Conservation (phyloP, 2,113 vertebrate genomes). For the Malurus elegans region DNA sequence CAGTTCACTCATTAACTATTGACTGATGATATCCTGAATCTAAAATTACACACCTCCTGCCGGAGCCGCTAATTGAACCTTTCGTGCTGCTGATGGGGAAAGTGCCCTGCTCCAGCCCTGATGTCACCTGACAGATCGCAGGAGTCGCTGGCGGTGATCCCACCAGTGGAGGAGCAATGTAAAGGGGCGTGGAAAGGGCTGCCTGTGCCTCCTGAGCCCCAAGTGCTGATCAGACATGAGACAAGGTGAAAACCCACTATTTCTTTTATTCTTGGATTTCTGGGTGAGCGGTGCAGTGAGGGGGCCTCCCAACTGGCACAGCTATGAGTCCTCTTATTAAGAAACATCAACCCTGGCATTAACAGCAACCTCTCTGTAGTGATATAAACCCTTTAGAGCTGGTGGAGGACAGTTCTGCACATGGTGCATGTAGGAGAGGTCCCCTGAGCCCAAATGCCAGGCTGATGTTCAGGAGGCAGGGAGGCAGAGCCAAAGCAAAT, state of each 20-base stretch:
- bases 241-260: neutral
- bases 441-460: neutral
- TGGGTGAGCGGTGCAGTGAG: neutral
- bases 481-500: neutral
- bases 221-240: neutral
- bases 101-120: neutral
- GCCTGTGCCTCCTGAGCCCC: neutral
- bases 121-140: neutral
- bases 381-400: neutral
- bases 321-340: neutral
- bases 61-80: constrained; percentile 56
- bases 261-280: neutral
- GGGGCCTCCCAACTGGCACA: neutral
- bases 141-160: rapidly evolving
- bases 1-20: constrained; percentile 63
- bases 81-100: constrained; percentile 34
- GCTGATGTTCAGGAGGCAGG: neutral
- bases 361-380: neutral
- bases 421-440: neutral
- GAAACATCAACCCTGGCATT: neutral
- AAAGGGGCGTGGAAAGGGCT: neutral
- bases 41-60: constrained; percentile 65
- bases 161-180: rapidly evolving
- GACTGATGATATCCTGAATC: constrained; percentile 69
- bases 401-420: neutral